phyloP scores from a whole-genome alignment of 2,797 vertebrate species.

The Petrocephalus sullivani region DNA sequence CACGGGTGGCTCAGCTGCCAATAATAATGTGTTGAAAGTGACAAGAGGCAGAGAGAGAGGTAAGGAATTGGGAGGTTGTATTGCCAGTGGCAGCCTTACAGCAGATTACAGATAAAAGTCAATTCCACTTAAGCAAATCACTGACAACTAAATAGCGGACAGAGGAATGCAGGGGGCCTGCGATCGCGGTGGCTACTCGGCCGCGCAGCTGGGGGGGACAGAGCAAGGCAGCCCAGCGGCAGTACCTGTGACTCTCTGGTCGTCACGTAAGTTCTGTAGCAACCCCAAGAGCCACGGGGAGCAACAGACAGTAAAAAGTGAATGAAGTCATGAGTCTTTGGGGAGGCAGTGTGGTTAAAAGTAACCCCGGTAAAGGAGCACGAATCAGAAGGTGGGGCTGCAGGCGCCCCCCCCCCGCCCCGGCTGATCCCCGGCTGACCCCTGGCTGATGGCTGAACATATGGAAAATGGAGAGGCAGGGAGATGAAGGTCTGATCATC shows the following conservation, averaged over 20 bases:
- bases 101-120: conserved; percentile 86
- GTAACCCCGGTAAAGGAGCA: not conserved
- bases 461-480: not conserved
- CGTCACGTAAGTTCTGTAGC: not conserved
- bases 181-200: not conserved
- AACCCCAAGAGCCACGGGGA: not conserved
- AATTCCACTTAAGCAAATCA: conserved; percentile 97
- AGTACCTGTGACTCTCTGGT: not conserved
- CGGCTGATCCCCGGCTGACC: not conserved
- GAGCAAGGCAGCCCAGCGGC: conserved; percentile 28
- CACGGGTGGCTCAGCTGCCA: conserved; percentile 83
- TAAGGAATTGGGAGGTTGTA: conserved; percentile 72
- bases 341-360: not conserved
- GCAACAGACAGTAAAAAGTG: not conserved
- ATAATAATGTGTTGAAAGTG: conserved; percentile 81
- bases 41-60: conserved; percentile 63
- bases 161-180: conserved; percentile 66
- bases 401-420: not conserved
- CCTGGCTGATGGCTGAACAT: not conserved
- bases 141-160: conserved; percentile 92
- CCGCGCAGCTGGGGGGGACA: conserved; percentile 42
- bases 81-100: conserved; percentile 81
- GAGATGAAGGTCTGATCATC: not conserved
- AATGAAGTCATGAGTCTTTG: not conserved
- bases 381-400: not conserved